Conservation (phyloP, 2,113 vertebrate genomes). For the Eretmochelys imbricata region DNA sequence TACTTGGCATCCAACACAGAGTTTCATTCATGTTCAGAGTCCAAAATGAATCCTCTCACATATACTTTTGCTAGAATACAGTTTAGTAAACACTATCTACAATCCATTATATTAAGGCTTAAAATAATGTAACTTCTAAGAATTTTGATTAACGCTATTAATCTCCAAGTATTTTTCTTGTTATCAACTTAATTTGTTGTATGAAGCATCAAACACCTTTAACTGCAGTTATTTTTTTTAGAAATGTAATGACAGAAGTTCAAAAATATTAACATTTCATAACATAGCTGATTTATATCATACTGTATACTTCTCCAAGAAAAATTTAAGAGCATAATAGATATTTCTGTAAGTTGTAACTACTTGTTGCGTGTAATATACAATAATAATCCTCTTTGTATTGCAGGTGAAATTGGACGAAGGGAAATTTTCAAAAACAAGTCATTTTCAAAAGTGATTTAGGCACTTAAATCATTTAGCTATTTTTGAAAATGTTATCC, state of each 20-base stretch:
- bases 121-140: neutral
- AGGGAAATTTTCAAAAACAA: neutral
- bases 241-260: neutral
- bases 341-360: neutral
- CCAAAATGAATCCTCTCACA: neutral
- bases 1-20: neutral
- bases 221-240: neutral
- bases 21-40: neutral
- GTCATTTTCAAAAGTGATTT: neutral
- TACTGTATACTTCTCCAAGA: neutral
- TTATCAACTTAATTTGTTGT: neutral
- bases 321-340: too few relatives aligned
- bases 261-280: neutral
- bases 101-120: too few relatives aligned
- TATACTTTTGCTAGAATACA: neutral
- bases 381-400: neutral
- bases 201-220: neutral
- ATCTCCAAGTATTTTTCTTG: neutral
- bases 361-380: neutral
- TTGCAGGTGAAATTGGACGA: neutral
- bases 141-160: neutral
- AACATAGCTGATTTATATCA: neutral
- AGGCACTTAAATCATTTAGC: neutral
- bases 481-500: neutral
- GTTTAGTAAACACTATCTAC: neutral